A percentile compares a stretch with the other conserved stretches of the same genome.
Evolutionary conservation across 2,113 vertebrate species (phyloP).

Genomic region (Chiloscyllium plagiosum): DNA sequence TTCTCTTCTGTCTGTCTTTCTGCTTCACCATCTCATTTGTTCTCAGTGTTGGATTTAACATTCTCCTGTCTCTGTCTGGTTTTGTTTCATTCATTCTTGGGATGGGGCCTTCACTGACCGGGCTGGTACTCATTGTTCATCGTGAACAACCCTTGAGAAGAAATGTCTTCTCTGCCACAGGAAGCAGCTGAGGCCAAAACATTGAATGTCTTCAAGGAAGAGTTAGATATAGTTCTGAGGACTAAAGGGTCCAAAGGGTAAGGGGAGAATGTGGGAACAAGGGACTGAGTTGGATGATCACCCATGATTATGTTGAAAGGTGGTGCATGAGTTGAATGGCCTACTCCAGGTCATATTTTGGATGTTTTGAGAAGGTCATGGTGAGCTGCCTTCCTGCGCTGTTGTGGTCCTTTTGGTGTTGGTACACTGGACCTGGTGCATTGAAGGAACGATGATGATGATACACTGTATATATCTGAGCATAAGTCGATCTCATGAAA

Average conservation of each 20-base stretch:
- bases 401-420: neutral
- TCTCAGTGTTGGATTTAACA: neutral
- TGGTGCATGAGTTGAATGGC: too few species aligned
- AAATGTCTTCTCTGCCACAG: too few species aligned
- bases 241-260: too few species aligned
- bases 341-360: too few species aligned
- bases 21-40: neutral
- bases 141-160: neutral
- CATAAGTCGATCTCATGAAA: too few species aligned
- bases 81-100: neutral
- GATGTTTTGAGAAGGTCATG: neutral
- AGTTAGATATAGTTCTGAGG: too few species aligned
- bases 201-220: too few species aligned
- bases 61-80: neutral
- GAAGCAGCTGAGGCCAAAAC: too few species aligned
- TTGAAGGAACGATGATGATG: neutral
- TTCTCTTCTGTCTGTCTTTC: neutral
- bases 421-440: neutral
- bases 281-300: too few species aligned
- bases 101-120: neutral
- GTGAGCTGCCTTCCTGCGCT: neutral
- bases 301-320: too few species aligned
- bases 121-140: neutral
- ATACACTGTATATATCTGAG: too few species aligned
- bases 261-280: too few species aligned